Base-by-base conservation (phyloP, 1,140 invertebrate genomes). In the Psix sp. region DNA sequence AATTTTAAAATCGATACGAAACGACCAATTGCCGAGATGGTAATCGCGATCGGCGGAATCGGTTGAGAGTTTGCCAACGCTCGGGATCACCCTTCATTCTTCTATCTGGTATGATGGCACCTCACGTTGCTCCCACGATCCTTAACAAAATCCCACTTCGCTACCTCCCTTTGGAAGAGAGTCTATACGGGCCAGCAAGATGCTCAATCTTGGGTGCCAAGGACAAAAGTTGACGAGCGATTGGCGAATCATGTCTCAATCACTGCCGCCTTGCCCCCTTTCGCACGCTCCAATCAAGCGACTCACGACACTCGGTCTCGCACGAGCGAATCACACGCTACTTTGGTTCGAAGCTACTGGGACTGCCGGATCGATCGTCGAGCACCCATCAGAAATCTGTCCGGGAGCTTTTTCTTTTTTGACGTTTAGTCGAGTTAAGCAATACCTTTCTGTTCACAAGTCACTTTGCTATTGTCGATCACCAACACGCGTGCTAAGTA, bases 61-160 rank as follows among this genome's bases (percentile, higher is more conserved):
- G 36, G 10, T 16, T 6, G 7, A 39, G 10, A 33, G 39, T 38
- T 35, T 70, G 80, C 82, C 83, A 86, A 80, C 84, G 82, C 81
- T 84, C 83, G 80, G 79, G 74, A 74, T 83, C 79, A 80, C 73
- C 74, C 74, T 81, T 80, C 74, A 79, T 81, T 85, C 77, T 80
- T 81, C 78, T 83, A 77, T 86, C 82, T 87, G 86, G 86, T 87
- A 87, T 87, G 86, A 24, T 87, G 85, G 86, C 86, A 87, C 86
- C 85, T 87, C 85, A 87, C 86, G 85, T 84, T 86, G 77, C 71
- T 75, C 74, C 75, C 59, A 63, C 60, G 31, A 24, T 70, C 79
- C 66, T 51, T 45, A 13, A 72, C 35, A n/a, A n/a, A n/a, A n/a
- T 66, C 59, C 71, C 39, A 67, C 46, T 46, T 60, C 15, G 43